Percentiles rank a stretch among this genome's conserved stretches.
phyloP scores from a whole-genome alignment of 2,888 invertebrate genomes.

The Caenorhabditis becei region DNA sequence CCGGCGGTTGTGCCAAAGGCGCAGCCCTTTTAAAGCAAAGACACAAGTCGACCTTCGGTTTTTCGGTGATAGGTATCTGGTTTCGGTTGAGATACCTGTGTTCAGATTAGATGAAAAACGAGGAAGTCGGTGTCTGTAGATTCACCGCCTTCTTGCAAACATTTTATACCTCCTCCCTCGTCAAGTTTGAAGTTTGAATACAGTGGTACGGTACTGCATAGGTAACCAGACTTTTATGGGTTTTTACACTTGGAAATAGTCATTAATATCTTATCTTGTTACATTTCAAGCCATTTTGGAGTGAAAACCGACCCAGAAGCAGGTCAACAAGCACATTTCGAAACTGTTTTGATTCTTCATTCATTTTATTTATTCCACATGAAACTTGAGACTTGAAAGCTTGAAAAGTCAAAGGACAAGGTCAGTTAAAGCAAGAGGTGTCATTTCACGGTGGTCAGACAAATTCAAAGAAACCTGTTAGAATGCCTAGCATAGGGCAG shows the following conservation, averaged over 20 bases:
- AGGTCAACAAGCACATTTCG: no score
- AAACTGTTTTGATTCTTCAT: no score
- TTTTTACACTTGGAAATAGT: constrained; percentile 33
- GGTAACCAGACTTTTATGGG: constrained; percentile 42
- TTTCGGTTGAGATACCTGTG: constrained; percentile 33
- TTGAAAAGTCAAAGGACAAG: not conserved
- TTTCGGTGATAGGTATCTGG: constrained; percentile 39
- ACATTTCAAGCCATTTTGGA: no score
- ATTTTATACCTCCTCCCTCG: not conserved
- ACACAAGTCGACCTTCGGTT: constrained; percentile 40
- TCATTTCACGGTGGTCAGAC: constrained; percentile 8
- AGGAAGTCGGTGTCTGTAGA: constrained; percentile 33
- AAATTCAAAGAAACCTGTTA: constrained; percentile 20
- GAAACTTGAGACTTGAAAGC: no score
- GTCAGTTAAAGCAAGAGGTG: constrained; percentile 3
- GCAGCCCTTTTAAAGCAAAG: constrained; percentile 28
- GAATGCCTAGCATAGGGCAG: not conserved
- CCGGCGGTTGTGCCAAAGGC: not conserved
- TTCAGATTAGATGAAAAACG: constrained; percentile 50
- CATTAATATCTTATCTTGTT: constrained; percentile 34
- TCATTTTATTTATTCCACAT: no score
- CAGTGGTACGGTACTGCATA: not conserved
- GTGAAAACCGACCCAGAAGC: no score
- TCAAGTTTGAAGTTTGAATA: not conserved
- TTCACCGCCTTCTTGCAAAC: constrained; percentile 20